These are phyloP conservation scores for Drosophila bocki DNA, from an alignment of 1,140 invertebrate genomes.

Conservation along the genomic window DNA sequence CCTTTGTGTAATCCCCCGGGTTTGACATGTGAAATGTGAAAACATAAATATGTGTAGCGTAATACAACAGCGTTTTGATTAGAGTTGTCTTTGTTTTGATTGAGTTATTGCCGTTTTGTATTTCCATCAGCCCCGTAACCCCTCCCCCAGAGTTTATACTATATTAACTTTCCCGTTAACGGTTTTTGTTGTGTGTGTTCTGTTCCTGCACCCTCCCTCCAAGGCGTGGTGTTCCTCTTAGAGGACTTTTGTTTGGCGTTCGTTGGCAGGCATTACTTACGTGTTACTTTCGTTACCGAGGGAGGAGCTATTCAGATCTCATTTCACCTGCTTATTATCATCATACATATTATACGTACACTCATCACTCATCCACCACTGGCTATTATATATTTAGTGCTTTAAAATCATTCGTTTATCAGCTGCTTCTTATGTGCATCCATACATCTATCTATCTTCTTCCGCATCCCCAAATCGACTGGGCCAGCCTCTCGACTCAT, in stretches of 20 bases:
- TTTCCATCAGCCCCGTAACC: constrained; percentile 1
- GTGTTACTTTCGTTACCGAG: constrained; percentile 11
- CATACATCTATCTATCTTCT: constrained; percentile 42
- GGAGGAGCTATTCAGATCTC: constrained; percentile 31
- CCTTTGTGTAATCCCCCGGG: constrained; percentile 42
- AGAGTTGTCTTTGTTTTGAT: constrained; percentile 57
- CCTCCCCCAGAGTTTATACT: constrained; percentile 1
- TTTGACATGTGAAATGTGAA: constrained; percentile 53
- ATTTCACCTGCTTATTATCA: constrained; percentile 30
- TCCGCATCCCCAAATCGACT: constrained; percentile 21
- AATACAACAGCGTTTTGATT: constrained; percentile 77
- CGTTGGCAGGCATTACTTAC: constrained; percentile 21
- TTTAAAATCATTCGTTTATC: constrained; percentile 31
- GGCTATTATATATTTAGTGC: constrained; percentile 41
- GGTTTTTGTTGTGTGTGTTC: constrained; percentile 26
- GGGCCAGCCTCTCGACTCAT: constrained; percentile 24
- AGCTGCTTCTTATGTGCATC: constrained; percentile 56
- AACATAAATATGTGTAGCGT: constrained; percentile 71
- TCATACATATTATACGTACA: constrained; percentile 11
- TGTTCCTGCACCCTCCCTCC: constrained; percentile 26
- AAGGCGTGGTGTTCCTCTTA: constrained; percentile 3
- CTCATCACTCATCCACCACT: constrained; percentile 22
- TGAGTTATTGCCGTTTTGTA: constrained; percentile 48
- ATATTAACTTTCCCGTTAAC: constrained; percentile 31
- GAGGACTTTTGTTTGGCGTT: constrained; percentile 4